Evolutionary conservation across 2,888 invertebrate species (phyloP).

Genomic region (Microplitis manilae): DNA sequence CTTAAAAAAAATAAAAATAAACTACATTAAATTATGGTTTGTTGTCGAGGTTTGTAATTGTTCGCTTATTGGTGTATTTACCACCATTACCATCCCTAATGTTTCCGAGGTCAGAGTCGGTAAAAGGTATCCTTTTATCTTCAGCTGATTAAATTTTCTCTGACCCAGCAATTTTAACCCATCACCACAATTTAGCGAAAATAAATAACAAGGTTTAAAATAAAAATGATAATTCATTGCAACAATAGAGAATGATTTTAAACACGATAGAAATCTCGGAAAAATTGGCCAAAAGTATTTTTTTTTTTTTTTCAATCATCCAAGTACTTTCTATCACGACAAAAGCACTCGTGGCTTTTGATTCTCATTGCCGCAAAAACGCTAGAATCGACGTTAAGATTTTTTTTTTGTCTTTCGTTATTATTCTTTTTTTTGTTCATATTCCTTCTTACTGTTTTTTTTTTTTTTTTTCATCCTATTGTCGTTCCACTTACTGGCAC

Average conservation of each 20-base stretch:
- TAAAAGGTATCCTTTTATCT: background rate
- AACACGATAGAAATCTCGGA: background rate
- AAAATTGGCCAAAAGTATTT: background rate
- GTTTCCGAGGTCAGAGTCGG: background rate
- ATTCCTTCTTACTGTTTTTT: background rate
- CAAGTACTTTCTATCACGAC: background rate
- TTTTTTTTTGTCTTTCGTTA: background rate
- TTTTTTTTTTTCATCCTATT: constrained; percentile 18
- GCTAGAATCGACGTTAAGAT: constrained; percentile 28
- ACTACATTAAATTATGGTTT: constrained; percentile 65
- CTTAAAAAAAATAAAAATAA: constrained; percentile 47
- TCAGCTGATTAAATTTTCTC: constrained; percentile 13
- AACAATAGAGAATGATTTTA: background rate
- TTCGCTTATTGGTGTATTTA: constrained; percentile 53
- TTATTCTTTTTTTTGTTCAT: background rate
- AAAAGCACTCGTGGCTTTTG: constrained; percentile 11
- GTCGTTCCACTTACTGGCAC: constrained; percentile 33
- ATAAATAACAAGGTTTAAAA: background rate
- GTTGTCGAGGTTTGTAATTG: constrained; percentile 42
- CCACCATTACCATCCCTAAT: constrained; percentile 44
- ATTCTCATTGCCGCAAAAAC: constrained; percentile 8
- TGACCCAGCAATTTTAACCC: constrained; percentile 11
- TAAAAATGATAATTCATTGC: background rate
- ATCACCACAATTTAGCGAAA: constrained; percentile 1
- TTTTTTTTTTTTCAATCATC: background rate